Conservation (phyloP, 2,113 vertebrate genomes). For the Solenodon paradoxus region DNA sequence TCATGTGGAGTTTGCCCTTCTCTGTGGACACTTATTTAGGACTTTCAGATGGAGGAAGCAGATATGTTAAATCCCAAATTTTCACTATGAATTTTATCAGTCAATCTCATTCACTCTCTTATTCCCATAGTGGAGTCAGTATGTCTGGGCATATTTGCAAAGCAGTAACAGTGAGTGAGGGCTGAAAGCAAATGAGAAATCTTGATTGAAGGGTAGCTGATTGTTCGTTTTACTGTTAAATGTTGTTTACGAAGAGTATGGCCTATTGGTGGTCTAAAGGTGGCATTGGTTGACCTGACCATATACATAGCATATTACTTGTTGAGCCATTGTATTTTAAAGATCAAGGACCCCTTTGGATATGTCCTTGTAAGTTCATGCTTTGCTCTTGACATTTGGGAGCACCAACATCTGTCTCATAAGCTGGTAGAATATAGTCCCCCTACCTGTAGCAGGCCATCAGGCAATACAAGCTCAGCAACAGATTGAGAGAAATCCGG, state of each 20-base stretch:
- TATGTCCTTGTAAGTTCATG: not conserved
- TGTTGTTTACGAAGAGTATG: not conserved
- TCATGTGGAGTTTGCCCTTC: not conserved
- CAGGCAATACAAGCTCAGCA: not conserved
- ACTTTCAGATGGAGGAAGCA: not conserved
- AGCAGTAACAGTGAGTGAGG: not conserved
- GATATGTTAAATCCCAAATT: not conserved
- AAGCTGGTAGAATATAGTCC: not conserved
- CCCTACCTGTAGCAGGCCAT: not conserved
- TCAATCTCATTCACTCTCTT: not conserved
- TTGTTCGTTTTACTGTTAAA: not conserved
- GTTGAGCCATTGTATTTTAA: not conserved
- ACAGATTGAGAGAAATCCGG: not conserved
- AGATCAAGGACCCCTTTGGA: not conserved
- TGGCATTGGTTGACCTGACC: not conserved
- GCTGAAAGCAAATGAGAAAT: not conserved
- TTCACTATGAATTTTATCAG: not conserved
- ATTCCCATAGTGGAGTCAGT: not conserved
- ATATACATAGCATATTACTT: not conserved
- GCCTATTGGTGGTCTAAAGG: not conserved
- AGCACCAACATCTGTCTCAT: not conserved
- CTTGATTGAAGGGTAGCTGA: not conserved
- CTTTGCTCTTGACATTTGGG: not conserved
- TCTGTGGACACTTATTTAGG: not conserved
- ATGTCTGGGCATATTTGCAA: not conserved